Evolutionary conservation across 2,113 vertebrate genomes (phyloP).

Genomic region (Tupaia tana): DNA sequence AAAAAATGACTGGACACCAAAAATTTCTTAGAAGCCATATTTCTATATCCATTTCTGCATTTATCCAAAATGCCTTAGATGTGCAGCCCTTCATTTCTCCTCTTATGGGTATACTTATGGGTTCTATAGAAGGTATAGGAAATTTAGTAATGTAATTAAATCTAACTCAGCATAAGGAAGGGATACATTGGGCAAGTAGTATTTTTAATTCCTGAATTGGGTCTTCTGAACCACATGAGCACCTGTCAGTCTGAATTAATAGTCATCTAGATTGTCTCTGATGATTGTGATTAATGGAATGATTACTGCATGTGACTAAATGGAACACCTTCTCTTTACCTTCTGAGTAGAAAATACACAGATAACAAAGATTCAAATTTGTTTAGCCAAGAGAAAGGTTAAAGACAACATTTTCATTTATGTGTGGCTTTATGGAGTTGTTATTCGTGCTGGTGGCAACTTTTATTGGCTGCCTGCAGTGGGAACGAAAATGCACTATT

Average conservation of each 20-base stretch:
- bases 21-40: no score
- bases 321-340: neutral
- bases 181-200: neutral
- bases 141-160: neutral
- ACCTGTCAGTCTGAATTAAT: constrained; percentile 22
- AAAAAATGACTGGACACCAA: no score
- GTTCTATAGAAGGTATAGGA: neutral
- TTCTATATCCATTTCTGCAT: neutral
- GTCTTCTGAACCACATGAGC: neutral
- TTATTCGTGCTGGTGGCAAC: neutral
- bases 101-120: neutral
- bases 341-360: neutral
- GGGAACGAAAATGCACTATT: neutral
- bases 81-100: neutral
- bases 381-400: neutral
- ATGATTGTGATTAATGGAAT: neutral
- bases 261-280: neutral
- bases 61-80: constrained; percentile 6
- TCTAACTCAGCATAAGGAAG: neutral
- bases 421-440: neutral
- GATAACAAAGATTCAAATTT: constrained; percentile 3
- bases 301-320: neutral
- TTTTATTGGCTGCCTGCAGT: neutral
- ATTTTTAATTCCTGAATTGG: neutral
- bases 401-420: constrained; percentile 32